These are phyloP conservation scores for Tychaedon coryphoeus DNA, from an alignment of 2,113 vertebrate genomes.

Conservation along the genomic window DNA sequence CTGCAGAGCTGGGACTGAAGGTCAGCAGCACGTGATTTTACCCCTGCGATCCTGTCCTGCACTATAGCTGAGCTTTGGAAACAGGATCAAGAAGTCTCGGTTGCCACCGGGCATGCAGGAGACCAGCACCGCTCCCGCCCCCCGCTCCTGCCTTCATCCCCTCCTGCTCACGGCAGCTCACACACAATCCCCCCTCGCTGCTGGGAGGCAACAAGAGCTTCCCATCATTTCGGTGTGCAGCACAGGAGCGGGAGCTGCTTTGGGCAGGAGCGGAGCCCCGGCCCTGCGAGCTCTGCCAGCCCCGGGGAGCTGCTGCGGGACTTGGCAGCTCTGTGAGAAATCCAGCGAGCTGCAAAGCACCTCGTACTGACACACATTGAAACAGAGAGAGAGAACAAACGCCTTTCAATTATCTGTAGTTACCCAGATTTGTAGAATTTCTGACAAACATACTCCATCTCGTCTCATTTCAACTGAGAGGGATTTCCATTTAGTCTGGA, in stretches of 20 bases:
- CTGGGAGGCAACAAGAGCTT: background rate
- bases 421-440: background rate
- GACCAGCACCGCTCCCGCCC: rapidly evolving
- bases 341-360: background rate
- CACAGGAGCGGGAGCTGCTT: background rate
- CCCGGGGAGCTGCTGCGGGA: background rate
- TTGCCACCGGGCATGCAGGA: rapidly evolving
- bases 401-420: background rate
- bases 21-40: rapidly evolving
- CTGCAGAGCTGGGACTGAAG: background rate
- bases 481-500: background rate
- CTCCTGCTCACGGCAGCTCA: background rate
- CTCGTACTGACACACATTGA: background rate
- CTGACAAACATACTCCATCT: background rate
- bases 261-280: background rate
- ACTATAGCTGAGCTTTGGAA: background rate
- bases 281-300: background rate
- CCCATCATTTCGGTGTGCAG: background rate
- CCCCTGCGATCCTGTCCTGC: background rate
- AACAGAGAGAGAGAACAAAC: background rate
- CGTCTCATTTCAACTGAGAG: background rate
- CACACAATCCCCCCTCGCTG: background rate
- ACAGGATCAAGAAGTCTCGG: background rate
- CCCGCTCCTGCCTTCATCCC: background rate
- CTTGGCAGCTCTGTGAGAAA: background rate